Conservation (phyloP, 2,888 invertebrate genomes). For the Conus canariensis region DNA sequence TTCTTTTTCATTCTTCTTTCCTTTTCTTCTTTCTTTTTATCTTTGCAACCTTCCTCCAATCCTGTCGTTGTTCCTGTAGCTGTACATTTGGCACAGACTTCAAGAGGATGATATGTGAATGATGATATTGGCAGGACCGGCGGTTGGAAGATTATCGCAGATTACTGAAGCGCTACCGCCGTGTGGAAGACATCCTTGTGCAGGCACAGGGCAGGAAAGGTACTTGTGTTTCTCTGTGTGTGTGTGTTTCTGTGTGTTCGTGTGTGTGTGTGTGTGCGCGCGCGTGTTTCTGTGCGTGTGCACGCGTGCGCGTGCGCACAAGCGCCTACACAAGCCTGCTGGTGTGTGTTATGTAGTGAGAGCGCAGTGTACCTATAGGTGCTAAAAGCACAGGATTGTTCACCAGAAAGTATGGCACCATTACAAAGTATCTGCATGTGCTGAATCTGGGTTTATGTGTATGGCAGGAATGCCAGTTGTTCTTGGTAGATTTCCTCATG, state of each 20-base stretch:
- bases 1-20: no score
- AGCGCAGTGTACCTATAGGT: no score
- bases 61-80: no score
- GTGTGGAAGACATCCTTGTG: slow-evolving; percentile 75
- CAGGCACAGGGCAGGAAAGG: slow-evolving; percentile 74
- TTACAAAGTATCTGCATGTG: no score
- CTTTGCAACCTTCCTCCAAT: no score
- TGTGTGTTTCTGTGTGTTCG: background rate
- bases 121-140: slow-evolving; percentile 68
- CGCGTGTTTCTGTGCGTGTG: background rate
- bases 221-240: slow-evolving; percentile 38
- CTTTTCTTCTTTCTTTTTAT: no score
- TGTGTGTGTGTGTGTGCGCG: slow-evolving; percentile 37
- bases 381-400: no score
- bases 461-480: no score
- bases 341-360: background rate
- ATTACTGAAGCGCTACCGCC: slow-evolving; percentile 73
- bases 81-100: no score
- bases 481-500: no score
- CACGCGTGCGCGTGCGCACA: background rate
- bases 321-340: background rate
- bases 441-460: background rate
- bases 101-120: no score
- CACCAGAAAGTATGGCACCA: no score
- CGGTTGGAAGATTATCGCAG: slow-evolving; percentile 79